Evolutionary conservation across 2,888 invertebrate genomes (phyloP), one percentile per base, ranked within the genome.

Genomic region (Cephonodes hylas): DNA sequence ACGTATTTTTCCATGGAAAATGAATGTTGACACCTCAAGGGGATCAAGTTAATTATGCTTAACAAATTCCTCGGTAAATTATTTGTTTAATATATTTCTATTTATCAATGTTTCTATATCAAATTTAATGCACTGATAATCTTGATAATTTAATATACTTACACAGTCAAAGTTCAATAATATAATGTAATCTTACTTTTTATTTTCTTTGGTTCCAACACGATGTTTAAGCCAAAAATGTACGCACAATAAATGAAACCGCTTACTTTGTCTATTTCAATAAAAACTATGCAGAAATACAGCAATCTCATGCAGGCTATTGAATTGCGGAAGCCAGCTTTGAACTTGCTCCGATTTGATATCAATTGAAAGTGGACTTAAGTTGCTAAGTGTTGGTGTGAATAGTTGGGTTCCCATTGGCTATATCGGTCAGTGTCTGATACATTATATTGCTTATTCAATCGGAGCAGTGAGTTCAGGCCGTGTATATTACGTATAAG

Each of bases 401-500:
- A 48, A 15, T 48, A 45, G 20, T 20, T 46, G 23, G n/a, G 20
- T 20, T 22, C 38, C 1, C 46, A n/a, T 46, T 46, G 13, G 45
- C 13, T 48, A 53, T 31, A 27, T 27, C 53, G 53, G 53, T 53
- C 53, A 31, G n/a, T 48, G 48, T 48, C 23, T 27, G 27, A 27
- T 31, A 31, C 53, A 53, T 15, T 27, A 25, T 31, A 31, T 4
- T 18, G 18, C 31, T n/a, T 31, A 53, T 53, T 53, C 27, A 53
- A 31, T 31, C 31, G 18, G 53, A 53, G 53, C 53, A 53, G 25
- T 27, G 3, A 53, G 53, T 53, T 53, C 18, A 18, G 10, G 23
- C 38, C n/a, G 46, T 46, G n/a, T 31, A 53, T 31, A 31, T 53
- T 53, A 53, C 53, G 53, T 53, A 18, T 27, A 53, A 53, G 53